Evolutionary conservation across 2,797 vertebrate genomes (phyloP).

Genomic region (Alca torda): DNA sequence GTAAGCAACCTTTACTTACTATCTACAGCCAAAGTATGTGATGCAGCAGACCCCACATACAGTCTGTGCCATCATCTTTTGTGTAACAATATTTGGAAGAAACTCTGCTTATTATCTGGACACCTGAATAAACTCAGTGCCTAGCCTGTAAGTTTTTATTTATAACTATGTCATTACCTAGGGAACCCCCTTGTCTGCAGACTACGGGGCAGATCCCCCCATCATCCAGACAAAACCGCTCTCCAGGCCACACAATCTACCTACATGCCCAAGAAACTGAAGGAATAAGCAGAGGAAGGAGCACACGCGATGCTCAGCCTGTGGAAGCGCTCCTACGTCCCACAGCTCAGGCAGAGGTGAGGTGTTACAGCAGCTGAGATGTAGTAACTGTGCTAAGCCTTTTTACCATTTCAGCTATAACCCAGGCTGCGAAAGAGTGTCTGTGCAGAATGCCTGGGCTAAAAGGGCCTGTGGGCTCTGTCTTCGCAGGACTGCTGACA

Average conservation of each 20-base stretch:
- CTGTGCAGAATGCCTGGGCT: not conserved
- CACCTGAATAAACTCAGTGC: not conserved
- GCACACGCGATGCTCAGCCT: rapidly evolving
- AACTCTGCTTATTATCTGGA: not conserved
- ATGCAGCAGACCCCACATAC: not conserved
- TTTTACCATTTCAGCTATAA: not conserved
- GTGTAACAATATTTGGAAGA: not conserved
- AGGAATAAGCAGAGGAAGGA: not conserved
- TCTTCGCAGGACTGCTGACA: not conserved
- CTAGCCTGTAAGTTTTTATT: not conserved
- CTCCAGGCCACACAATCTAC: too few species aligned
- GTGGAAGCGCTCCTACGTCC: not conserved
- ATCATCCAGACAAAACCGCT: not conserved
- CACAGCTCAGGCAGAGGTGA: not conserved
- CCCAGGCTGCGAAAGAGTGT: not conserved
- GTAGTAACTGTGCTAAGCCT: not conserved
- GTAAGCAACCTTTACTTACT: not conserved
- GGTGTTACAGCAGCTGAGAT: not conserved
- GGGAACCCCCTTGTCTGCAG: not conserved
- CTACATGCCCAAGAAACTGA: not conserved
- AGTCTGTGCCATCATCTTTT: not conserved
- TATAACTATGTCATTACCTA: not conserved
- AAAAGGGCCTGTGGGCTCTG: not conserved
- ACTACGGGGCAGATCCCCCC: not conserved
- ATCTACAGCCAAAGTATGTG: not conserved